phyloP scores from a whole-genome alignment of 2,888 invertebrate genomes.

The Dasypogon diadema region DNA sequence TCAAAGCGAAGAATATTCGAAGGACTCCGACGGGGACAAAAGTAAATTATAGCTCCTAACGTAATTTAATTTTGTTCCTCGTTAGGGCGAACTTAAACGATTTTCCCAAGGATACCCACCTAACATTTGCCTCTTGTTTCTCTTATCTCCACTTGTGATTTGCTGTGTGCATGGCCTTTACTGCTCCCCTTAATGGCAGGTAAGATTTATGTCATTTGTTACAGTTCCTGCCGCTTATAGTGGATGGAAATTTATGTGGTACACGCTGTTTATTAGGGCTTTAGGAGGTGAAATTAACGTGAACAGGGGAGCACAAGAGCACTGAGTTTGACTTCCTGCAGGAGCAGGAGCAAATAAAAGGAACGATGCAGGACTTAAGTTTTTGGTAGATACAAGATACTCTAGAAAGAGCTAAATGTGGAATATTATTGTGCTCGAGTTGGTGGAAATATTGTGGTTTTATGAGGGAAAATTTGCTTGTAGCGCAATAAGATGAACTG shows the following conservation, averaged over 20 bases:
- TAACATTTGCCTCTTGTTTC: slow-evolving; percentile 5
- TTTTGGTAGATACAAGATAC: no score
- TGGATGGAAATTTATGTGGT: slow-evolving; percentile 45
- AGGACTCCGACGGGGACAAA: slow-evolving; percentile 37
- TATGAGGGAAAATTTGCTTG: no score
- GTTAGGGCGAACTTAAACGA: slow-evolving; percentile 48
- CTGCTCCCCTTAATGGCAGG: slow-evolving; percentile 52
- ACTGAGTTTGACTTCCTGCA: background rate
- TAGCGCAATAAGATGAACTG: no score
- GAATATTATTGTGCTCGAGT: no score
- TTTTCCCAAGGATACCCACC: slow-evolving; percentile 41
- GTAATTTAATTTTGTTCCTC: slow-evolving; percentile 55
- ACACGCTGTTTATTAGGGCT: slow-evolving; percentile 48
- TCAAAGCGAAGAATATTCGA: slow-evolving; percentile 26
- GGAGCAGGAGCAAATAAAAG: slow-evolving; percentile 8
- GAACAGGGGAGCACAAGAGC: background rate
- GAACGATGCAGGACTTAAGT: no score
- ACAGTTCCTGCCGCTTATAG: slow-evolving; percentile 15
- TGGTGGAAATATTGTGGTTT: no score
- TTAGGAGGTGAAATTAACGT: slow-evolving; percentile 29
- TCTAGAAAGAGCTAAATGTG: no score
- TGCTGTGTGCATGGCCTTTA: slow-evolving; percentile 32
- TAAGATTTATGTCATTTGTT: slow-evolving; percentile 54
- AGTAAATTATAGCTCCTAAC: slow-evolving; percentile 54
- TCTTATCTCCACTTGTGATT: slow-evolving; percentile 33